phyloP scores from a whole-genome alignment of 1,140 invertebrate genomes.

The Diploscapter pachys region DNA sequence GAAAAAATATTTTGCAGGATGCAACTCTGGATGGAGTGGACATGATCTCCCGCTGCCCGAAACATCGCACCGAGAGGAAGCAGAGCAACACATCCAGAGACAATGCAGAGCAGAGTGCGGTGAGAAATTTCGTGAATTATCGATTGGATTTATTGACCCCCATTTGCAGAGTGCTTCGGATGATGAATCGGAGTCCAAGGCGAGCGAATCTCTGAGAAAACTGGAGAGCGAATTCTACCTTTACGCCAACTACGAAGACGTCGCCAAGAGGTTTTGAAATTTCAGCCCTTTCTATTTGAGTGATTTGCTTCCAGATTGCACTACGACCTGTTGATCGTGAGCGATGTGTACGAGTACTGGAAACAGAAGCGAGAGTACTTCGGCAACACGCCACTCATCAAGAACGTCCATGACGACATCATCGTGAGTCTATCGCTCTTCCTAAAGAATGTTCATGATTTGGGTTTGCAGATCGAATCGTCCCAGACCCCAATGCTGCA shows the following conservation, averaged over 20 bases:
- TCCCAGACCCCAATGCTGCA: too few species aligned
- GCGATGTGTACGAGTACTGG: conserved; percentile 38
- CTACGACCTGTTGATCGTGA: conserved; percentile 20
- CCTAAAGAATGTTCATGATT: neutral
- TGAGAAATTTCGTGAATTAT: neutral
- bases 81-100: neutral
- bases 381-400: conserved; percentile 19
- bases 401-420: conserved; percentile 22
- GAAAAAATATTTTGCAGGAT: neutral
- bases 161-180: too few species aligned
- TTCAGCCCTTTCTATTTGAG: neutral
- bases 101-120: conserved; percentile 6
- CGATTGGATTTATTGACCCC: too few species aligned
- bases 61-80: conserved; percentile 27
- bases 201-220: conserved; percentile 19
- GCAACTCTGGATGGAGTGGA: neutral
- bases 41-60: conserved; percentile 40
- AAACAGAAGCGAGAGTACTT: conserved; percentile 32
- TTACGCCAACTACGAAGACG: conserved; percentile 36
- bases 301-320: neutral
- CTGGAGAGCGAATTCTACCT: conserved; percentile 32
- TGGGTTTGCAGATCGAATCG: too few species aligned
- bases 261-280: conserved; percentile 11
- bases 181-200: conserved; percentile 11
- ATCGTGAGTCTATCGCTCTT: conserved; percentile 1